phyloP scores from a whole-genome alignment of 2,113 vertebrate genomes.

The Andinoacara biseriatus region DNA sequence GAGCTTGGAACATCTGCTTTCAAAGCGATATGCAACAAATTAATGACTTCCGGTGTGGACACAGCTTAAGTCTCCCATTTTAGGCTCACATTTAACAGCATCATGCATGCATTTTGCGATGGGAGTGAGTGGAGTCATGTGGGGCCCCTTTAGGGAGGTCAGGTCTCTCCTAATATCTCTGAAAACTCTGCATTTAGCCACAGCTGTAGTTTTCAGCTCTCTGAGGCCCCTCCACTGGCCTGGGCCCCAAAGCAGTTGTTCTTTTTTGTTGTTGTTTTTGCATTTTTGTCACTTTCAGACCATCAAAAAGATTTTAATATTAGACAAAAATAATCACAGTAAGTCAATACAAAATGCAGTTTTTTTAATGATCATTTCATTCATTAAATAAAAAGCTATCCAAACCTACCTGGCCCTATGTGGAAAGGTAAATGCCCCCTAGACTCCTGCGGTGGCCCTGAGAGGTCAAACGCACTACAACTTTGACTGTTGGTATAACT shows the following conservation, averaged over 20 bases:
- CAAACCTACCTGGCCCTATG: background rate
- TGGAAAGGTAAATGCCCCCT: background rate
- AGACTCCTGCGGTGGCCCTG: no score
- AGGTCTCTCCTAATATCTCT: no score
- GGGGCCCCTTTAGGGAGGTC: no score
- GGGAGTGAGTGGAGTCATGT: no score
- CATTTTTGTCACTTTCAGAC: background rate
- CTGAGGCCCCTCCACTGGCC: background rate
- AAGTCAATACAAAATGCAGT: background rate
- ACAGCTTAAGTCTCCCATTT: background rate
- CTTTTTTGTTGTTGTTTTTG: fast-evolving
- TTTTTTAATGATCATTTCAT: background rate
- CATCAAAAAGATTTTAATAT: background rate
- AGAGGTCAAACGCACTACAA: no score
- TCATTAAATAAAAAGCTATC: background rate
- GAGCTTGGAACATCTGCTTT: background rate
- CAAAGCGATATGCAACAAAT: background rate
- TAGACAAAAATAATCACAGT: background rate
- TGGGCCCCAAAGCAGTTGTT: fast-evolving
- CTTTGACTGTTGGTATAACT: no score
- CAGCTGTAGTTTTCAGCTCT: background rate
- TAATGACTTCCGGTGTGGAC: background rate
- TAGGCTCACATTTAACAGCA: no score
- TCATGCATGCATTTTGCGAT: no score
- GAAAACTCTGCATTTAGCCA: no score